phyloP scores from a whole-genome alignment of 2,113 vertebrate species.

The Paedocypris sp. region DNA sequence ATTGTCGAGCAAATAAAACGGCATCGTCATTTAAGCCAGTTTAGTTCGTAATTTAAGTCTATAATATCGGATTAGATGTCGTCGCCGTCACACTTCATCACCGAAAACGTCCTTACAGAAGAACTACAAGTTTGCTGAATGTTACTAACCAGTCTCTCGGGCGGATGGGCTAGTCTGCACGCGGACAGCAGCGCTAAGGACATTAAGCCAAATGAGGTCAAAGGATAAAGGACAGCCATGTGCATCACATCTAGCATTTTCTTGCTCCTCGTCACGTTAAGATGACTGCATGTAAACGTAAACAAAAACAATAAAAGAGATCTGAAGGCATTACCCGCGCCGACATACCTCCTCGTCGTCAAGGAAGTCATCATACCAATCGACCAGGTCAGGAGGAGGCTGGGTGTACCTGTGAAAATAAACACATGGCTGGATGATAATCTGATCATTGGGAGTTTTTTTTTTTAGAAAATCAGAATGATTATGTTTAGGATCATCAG shows the following conservation, averaged over 20 bases:
- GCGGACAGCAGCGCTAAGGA: conserved; percentile 13
- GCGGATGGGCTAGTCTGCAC: too few relatives aligned
- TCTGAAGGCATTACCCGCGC: conserved; percentile 83
- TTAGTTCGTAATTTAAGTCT: too few relatives aligned
- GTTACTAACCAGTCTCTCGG: not conserved
- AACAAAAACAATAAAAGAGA: conserved; percentile 41
- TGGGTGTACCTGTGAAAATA: conserved; percentile 88
- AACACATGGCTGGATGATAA: not conserved
- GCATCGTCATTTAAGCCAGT: too few relatives aligned
- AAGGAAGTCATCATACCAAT: conserved; percentile 98
- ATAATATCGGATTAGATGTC: too few relatives aligned
- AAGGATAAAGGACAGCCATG: conserved; percentile 70
- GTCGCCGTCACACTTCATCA: too few relatives aligned
- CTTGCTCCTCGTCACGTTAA: too few relatives aligned
- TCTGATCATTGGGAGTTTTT: not conserved
- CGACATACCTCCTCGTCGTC: conserved; percentile 99
- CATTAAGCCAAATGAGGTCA: conserved; percentile 72
- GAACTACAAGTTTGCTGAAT: too few relatives aligned
- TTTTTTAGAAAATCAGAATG: too few relatives aligned
- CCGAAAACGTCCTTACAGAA: too few relatives aligned
- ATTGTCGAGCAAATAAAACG: too few relatives aligned
- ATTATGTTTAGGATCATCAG: too few relatives aligned
- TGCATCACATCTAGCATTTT: conserved; percentile 52
- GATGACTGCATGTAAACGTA: not conserved
- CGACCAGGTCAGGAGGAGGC: conserved; percentile 89